Evolutionary conservation across 2,797 vertebrate genomes (phyloP).

Genomic region (Linurgus olivaceus): DNA sequence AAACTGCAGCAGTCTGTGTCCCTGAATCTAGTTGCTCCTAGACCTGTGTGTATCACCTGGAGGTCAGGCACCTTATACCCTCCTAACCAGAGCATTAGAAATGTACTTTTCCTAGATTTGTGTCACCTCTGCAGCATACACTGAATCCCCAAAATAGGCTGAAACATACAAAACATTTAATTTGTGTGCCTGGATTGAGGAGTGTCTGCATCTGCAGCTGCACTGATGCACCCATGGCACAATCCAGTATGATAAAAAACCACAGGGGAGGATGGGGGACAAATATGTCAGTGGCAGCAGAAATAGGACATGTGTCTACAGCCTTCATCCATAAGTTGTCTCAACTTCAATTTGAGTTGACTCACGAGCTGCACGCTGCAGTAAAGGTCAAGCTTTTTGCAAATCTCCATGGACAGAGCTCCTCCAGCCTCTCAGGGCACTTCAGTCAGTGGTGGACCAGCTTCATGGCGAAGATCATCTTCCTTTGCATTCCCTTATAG

Average conservation of each 20-base stretch:
- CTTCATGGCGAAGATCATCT: neutral
- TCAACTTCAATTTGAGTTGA: neutral
- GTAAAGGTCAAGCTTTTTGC: neutral
- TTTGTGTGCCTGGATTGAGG: neutral
- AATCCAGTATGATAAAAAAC: neutral
- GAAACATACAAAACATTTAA: neutral
- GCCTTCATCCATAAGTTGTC: neutral
- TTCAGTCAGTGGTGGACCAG: neutral
- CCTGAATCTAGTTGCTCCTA: neutral
- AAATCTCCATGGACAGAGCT: neutral
- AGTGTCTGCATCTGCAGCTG: neutral
- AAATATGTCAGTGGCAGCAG: neutral
- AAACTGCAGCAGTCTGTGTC: neutral
- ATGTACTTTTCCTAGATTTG: neutral
- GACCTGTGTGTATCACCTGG: neutral
- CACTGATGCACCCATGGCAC: neutral
- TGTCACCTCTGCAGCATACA: neutral
- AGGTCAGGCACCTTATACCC: neutral
- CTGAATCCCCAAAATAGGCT: neutral
- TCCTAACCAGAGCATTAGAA: neutral
- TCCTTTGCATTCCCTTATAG: neutral
- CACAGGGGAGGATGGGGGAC: neutral
- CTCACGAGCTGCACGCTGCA: accelerated
- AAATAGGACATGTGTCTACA: accelerated
- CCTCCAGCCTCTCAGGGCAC: neutral